These are phyloP conservation scores for Ochropleura leucogaster DNA, from an alignment of 2,888 invertebrate genomes.

Conservation along the genomic window DNA sequence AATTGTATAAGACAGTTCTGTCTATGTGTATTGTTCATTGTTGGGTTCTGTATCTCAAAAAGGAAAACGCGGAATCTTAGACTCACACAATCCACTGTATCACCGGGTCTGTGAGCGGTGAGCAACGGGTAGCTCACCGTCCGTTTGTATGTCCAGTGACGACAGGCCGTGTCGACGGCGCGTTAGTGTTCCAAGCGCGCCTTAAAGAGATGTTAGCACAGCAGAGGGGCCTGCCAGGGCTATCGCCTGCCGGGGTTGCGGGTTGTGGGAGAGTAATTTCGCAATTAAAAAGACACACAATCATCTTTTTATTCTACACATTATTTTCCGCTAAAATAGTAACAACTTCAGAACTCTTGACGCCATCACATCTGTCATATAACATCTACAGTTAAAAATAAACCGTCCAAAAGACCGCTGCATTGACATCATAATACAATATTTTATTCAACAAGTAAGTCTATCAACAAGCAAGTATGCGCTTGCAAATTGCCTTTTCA, in stretches of 20 bases:
- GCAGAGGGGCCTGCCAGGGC: too few relatives aligned
- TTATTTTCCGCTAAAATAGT: not conserved
- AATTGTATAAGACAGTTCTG: not conserved
- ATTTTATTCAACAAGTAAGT: constrained; percentile 18
- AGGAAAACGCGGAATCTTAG: too few relatives aligned
- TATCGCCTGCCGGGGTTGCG: too few relatives aligned
- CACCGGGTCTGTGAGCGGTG: too few relatives aligned
- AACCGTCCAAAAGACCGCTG: not conserved
- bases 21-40: not conserved
- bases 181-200: too few relatives aligned
- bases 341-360: not conserved
- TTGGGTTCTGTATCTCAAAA: too few relatives aligned
- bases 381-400: constrained; percentile 3
- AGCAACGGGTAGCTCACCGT: too few relatives aligned
- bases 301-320: not conserved
- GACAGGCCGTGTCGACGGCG: too few relatives aligned
- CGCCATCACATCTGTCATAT: not conserved
- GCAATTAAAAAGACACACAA: not conserved
- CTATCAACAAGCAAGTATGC: constrained; percentile 4
- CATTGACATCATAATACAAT: constrained; percentile 24
- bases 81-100: too few relatives aligned
- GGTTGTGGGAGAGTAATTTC: too few relatives aligned
- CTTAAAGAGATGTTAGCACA: too few relatives aligned
- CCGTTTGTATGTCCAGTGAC: too few relatives aligned
- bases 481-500: constrained; percentile 49